These are phyloP conservation scores for Lottia gigantea DNA, from an alignment of 2,888 invertebrate species.

Conservation along the genomic window DNA sequence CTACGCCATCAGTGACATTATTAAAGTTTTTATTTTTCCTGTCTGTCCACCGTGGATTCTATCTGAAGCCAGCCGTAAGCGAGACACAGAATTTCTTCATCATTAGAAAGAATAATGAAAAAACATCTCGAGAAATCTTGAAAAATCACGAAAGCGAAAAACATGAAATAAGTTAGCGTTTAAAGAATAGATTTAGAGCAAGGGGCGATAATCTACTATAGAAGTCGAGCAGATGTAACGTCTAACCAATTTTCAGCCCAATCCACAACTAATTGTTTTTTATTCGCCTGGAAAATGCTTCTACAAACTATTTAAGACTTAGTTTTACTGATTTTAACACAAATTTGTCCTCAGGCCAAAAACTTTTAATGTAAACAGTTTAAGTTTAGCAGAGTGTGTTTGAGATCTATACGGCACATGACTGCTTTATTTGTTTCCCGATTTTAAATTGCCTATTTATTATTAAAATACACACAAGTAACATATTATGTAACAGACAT, in stretches of 20 bases:
- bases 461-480: too few relatives aligned
- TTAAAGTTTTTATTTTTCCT: too few relatives aligned
- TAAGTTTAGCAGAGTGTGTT: too few relatives aligned
- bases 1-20: too few relatives aligned
- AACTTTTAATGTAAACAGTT: too few relatives aligned
- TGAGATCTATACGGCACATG: too few relatives aligned
- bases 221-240: background rate
- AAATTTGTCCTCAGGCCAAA: background rate
- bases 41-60: too few relatives aligned
- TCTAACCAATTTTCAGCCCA: constrained; percentile 1
- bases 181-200: background rate
- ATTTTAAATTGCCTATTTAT: too few relatives aligned
- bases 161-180: background rate
- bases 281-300: background rate
- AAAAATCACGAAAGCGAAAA: constrained; percentile 3
- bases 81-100: background rate
- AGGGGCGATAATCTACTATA: background rate
- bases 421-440: too few relatives aligned
- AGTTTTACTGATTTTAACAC: background rate
- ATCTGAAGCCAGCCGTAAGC: too few relatives aligned
- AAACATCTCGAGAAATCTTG: constrained; percentile 6
- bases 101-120: constrained; percentile 8
- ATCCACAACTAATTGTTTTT: background rate
- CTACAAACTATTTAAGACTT: background rate
- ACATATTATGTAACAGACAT: too few relatives aligned